A percentile compares a stretch with the other conserved stretches of the same genome.
Evolutionary conservation across 1,140 invertebrate species (phyloP).

Genomic region (Dufourea novaeangliae): DNA sequence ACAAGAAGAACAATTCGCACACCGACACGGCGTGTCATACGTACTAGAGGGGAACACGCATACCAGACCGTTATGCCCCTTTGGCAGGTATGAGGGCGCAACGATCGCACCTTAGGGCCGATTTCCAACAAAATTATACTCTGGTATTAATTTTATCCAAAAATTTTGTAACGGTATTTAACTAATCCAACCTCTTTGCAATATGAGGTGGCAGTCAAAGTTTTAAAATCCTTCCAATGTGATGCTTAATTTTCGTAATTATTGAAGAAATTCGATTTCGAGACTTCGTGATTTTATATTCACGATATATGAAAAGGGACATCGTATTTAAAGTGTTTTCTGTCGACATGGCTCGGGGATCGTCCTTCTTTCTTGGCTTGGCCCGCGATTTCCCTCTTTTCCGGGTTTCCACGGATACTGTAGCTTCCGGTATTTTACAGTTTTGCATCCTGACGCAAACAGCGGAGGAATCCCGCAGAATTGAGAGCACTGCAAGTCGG

Average conservation of each 20-base stretch:
- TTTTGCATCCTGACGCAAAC: conserved; percentile 53
- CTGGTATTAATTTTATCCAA: too few relatives aligned
- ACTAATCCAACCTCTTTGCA: too few relatives aligned
- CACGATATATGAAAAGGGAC: background rate
- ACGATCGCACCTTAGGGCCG: too few relatives aligned
- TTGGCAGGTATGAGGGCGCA: too few relatives aligned
- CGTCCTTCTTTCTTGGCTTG: conserved; percentile 10
- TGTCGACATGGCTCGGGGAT: background rate
- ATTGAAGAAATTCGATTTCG: background rate
- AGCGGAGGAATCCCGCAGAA: conserved; percentile 57
- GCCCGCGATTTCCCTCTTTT: conserved; percentile 44
- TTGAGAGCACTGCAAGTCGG: conserved; percentile 57
- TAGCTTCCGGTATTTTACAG: conserved; percentile 64
- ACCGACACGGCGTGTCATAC: too few relatives aligned
- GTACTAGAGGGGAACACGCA: too few relatives aligned
- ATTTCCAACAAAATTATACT: too few relatives aligned
- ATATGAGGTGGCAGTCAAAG: too few relatives aligned
- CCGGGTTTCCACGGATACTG: conserved; percentile 32
- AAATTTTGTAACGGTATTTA: too few relatives aligned
- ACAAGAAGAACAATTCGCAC: too few relatives aligned
- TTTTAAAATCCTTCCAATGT: background rate
- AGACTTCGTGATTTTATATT: background rate
- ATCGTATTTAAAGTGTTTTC: background rate
- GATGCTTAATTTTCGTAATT: background rate
- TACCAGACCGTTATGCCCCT: too few relatives aligned